Evolutionary conservation across 2,113 vertebrate species (phyloP).

Genomic region (Chascanopsetta lugubris): DNA sequence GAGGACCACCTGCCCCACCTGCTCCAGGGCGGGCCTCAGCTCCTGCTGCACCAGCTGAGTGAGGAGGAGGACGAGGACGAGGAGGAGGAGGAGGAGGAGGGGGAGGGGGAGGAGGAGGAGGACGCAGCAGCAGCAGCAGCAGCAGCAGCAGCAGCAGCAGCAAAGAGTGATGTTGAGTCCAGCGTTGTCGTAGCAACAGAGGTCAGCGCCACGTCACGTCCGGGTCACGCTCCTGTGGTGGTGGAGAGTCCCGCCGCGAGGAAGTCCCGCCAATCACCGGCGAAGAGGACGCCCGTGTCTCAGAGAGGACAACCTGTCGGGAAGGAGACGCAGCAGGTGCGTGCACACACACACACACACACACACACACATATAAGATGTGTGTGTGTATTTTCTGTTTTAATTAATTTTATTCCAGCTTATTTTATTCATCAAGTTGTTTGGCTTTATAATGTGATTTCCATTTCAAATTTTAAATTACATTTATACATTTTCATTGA

Average conservation of each 20-base stretch:
- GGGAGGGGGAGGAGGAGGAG: conserved; percentile 77
- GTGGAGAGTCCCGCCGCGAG: neutral
- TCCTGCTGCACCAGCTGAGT: conserved; percentile 77
- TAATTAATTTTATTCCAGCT: too few relatives aligned
- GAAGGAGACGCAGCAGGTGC: conserved; percentile 81
- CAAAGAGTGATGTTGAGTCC: conserved; percentile 45
- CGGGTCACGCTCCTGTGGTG: neutral
- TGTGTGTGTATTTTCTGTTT: too few relatives aligned
- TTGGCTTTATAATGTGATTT: too few relatives aligned
- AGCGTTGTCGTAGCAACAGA: conserved; percentile 10
- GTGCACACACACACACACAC: conserved; percentile 1
- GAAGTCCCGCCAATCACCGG: conserved; percentile 30
- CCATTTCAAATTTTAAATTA: too few relatives aligned
- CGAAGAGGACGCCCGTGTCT: conserved; percentile 60
- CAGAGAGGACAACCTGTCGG: conserved; percentile 84
- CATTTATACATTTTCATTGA: too few relatives aligned
- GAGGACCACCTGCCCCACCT: conserved; percentile 92
- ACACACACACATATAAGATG: too few relatives aligned
- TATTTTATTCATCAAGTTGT: too few relatives aligned
- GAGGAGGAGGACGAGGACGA: conserved; percentile 76
- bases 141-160: conserved; percentile 43
- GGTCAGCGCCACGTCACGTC: neutral
- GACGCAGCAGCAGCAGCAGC: conserved; percentile 28
- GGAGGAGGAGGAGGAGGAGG: conserved; percentile 43
- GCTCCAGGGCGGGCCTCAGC: conserved; percentile 77